These are phyloP conservation scores for Notarius quadriscutis DNA, from an alignment of 2,113 vertebrate species.

Conservation along the genomic window DNA sequence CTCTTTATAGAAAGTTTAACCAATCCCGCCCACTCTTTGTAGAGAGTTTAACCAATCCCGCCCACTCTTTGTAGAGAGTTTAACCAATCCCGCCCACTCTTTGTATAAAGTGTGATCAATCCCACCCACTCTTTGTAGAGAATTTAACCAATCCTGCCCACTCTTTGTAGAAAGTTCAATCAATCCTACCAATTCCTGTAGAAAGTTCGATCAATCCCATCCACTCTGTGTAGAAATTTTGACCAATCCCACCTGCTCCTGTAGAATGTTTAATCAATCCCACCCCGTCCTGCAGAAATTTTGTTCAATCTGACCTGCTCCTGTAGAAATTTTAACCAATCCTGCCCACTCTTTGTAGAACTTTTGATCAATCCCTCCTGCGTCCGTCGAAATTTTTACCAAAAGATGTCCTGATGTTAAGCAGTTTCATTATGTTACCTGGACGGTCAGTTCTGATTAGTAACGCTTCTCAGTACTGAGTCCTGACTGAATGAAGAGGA, in stretches of 20 bases:
- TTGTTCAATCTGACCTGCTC: no score
- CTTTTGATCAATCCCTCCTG: neutral
- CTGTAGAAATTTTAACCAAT: neutral
- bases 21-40: no score
- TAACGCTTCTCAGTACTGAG: neutral
- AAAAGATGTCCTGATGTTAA: neutral
- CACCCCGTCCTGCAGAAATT: neutral
- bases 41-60: neutral
- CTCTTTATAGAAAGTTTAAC: no score
- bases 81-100: no score
- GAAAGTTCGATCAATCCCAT: neutral
- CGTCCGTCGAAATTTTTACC: neutral
- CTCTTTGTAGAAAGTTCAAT: no score
- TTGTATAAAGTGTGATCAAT: neutral
- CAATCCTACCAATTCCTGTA: neutral
- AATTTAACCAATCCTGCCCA: no score
- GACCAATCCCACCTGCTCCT: neutral
- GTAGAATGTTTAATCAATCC: neutral
- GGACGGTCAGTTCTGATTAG: neutral
- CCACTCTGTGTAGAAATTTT: neutral
- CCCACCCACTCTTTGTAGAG: neutral
- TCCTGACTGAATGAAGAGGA: neutral
- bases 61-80: neutral
- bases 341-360: neutral
- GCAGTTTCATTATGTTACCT: neutral